Conservation (phyloP, 2,797 vertebrate genomes). For the Cygnus olor region DNA sequence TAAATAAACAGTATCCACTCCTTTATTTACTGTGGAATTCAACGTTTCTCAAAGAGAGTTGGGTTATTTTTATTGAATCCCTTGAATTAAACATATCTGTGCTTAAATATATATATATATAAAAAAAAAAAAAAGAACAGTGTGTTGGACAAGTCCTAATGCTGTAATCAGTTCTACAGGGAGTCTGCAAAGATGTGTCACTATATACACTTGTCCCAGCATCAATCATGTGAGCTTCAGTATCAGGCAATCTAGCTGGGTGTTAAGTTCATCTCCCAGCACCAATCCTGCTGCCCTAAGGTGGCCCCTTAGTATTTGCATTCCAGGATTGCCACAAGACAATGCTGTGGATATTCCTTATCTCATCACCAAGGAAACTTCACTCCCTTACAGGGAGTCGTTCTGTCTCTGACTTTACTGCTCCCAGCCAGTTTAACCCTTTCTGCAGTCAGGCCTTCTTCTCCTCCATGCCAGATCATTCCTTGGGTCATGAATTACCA, state of each 20-base stretch:
- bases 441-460: not conserved
- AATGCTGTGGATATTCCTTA: not conserved
- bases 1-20: not conserved
- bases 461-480: not conserved
- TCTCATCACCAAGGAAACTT: not conserved
- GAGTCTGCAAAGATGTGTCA: not conserved
- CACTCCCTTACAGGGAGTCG: not conserved
- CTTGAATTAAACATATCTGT: not conserved
- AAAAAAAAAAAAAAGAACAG: not conserved
- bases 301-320: not conserved
- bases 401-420: not conserved
- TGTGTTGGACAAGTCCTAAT: not conserved
- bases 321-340: not conserved
- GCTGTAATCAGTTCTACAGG: not conserved
- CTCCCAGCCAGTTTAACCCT: not conserved
- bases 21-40: not conserved
- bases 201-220: not conserved
- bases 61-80: not conserved
- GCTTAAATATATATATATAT: not conserved
- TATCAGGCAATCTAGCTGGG: not conserved
- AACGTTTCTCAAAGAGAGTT: not conserved
- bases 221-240: not conserved
- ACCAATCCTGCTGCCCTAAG: not conserved
- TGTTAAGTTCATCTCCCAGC: not conserved
- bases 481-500: not conserved